A percentile compares a stretch with the other conserved stretches of the same genome.
phyloP scores from a whole-genome alignment of 2,888 invertebrate genomes.

The Pachliopta kotzebuea region DNA sequence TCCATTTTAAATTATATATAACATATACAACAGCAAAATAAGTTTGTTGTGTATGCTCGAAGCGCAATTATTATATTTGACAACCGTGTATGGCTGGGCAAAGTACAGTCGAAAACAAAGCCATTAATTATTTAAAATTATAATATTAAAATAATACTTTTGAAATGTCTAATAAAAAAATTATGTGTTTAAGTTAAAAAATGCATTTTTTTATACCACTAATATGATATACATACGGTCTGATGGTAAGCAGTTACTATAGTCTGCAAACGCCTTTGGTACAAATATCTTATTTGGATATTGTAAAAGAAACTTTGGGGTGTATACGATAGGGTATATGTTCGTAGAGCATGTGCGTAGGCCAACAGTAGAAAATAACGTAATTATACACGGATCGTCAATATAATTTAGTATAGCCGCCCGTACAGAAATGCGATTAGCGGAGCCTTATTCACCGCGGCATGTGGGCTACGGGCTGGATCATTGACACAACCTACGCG shows the following conservation, averaged over 20 bases:
- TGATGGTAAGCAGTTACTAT: too few species aligned
- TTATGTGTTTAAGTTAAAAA: too few species aligned
- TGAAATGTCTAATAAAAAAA: too few species aligned
- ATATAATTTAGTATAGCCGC: conserved; percentile 40
- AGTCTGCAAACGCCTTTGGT: too few species aligned
- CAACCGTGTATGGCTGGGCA: conserved; percentile 58
- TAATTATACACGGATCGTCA: conserved; percentile 32
- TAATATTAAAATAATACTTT: too few species aligned
- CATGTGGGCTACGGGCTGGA: conserved; percentile 78
- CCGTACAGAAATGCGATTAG: conserved; percentile 68
- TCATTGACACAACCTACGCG: conserved; percentile 79
- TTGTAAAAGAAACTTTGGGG: too few species aligned
- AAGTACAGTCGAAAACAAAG: conserved; percentile 58
- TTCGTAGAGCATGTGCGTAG: not conserved
- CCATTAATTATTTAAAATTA: too few species aligned
- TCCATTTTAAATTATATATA: conserved; percentile 37
- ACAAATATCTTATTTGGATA: too few species aligned
- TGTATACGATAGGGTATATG: too few species aligned
- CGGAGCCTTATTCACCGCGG: conserved; percentile 74
- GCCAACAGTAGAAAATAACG: conserved; percentile 16
- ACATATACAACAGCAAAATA: conserved; percentile 43
- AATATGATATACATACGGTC: too few species aligned
- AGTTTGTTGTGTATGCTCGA: conserved; percentile 63
- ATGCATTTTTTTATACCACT: too few species aligned
- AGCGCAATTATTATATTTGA: conserved; percentile 75